Base-by-base conservation (phyloP, 2,888 invertebrate genomes). In the Sthenelais limicola region DNA sequence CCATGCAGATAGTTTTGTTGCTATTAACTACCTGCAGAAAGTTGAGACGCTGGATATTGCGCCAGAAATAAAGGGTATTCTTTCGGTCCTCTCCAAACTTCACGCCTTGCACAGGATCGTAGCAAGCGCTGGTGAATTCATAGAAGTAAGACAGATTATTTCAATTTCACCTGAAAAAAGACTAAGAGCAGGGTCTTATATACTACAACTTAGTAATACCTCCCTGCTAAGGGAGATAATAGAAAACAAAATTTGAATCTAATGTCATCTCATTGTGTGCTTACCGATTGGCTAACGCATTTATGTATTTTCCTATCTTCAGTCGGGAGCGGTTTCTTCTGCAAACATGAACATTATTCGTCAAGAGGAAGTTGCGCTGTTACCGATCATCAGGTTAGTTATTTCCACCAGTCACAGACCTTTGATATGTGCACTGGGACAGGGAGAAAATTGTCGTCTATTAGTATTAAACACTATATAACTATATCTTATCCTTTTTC, bases 1-100 rank as follows among this genome's bases (percentile, higher is more conserved):
- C 3, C 66, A 66, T 33, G 43, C 26, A 12, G 66, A 66, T 28
- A 43, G 66, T 18, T 66, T 66, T 24, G 66, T 66, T 21, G 66
- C 43, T n/a, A 21, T 21, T 21, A 66, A n/a, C 32, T 66, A 38
- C 26, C 9, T 43, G 26, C 7, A 15, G 43, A 15, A 26, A 1
- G 43, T 66, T 5, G 43, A 66, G 18, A 33, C 15, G 24, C 38
- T 66, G 32, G 33, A 66, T 7, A 66, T 43, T 3, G 9, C 18
- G 15, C 66, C 35, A 24, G 66, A 35, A 66, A 43, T 66, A 15
- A 66, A 66, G 38, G 12, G 18, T 24, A 43, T 66, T 38, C 66
- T 66, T 12, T 15, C 35, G 3, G 26, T 26, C 1, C 33, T 66
- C n/a, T 66, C 43, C 15, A n/a, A n/a, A 35, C 66, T 66, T 12